Evolutionary conservation across 2,113 vertebrate species (phyloP).

Genomic region (Serinus canaria): DNA sequence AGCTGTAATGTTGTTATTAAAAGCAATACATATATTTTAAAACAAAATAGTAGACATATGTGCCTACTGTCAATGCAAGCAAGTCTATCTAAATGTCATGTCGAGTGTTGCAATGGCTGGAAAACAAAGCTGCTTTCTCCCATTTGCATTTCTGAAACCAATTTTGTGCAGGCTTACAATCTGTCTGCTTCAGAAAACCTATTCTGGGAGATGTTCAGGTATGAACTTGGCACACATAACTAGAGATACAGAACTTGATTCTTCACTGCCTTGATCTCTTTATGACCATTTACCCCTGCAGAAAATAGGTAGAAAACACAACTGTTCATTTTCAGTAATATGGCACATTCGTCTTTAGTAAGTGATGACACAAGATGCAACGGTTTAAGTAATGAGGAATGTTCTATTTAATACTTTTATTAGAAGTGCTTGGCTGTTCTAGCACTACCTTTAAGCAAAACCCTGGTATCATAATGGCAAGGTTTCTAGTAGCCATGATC

Average conservation of each 20-base stretch:
- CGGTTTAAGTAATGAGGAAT: not conserved
- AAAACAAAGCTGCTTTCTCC: slow-evolving; percentile 58
- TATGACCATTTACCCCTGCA: slow-evolving; percentile 31
- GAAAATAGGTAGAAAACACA: slow-evolving; percentile 67
- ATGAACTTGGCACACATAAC: slow-evolving; percentile 39
- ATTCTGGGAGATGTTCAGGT: slow-evolving; percentile 48
- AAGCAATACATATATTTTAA: slow-evolving; percentile 66
- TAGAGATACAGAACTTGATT: slow-evolving; percentile 26
- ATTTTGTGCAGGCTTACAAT: slow-evolving; percentile 44
- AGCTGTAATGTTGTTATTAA: slow-evolving; percentile 73
- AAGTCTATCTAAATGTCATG: slow-evolving; percentile 60
- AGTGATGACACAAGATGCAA: slow-evolving; percentile 41
- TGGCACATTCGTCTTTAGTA: slow-evolving; percentile 13
- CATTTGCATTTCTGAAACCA: slow-evolving; percentile 42
- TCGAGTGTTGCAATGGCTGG: slow-evolving; percentile 42
- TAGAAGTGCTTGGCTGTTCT: not conserved
- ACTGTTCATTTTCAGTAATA: slow-evolving; percentile 57
- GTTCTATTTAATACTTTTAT: not conserved
- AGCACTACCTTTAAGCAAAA: not conserved
- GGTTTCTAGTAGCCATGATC: not conserved
- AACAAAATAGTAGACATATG: slow-evolving; percentile 69
- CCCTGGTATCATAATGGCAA: fast-evolving
- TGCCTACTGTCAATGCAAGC: slow-evolving; percentile 61
- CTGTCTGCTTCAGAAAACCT: slow-evolving; percentile 56
- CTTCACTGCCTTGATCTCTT: slow-evolving; percentile 45